These are phyloP conservation scores for Deroptyus accipitrinus DNA, from an alignment of 2,113 vertebrate species.

Conservation along the genomic window DNA sequence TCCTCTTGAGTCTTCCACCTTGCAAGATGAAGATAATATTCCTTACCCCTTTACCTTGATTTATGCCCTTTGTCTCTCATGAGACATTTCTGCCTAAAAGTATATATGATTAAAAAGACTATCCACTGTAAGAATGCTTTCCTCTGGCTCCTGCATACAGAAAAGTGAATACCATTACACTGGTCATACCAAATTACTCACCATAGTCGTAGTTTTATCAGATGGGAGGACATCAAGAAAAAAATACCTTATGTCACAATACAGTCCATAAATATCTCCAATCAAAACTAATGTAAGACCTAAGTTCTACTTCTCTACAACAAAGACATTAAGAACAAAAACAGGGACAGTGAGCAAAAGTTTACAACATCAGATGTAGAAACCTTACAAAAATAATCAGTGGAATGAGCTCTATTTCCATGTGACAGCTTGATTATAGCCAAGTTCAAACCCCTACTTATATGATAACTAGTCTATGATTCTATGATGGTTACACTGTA, in stretches of 20 bases:
- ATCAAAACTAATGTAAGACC: not conserved
- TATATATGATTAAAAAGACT: not conserved
- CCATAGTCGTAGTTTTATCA: not conserved
- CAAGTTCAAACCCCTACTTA: not conserved
- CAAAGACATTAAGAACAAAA: not conserved
- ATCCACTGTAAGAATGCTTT: not conserved
- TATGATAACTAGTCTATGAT: not conserved
- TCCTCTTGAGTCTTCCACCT: not conserved
- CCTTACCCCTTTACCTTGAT: not conserved
- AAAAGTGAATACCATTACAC: not conserved
- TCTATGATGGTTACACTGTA: not conserved
- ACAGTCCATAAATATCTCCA: not conserved
- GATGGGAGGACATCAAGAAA: not conserved
- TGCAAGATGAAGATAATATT: not conserved
- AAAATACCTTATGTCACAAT: not conserved
- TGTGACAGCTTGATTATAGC: fast-evolving
- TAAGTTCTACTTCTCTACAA: not conserved
- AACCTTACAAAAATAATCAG: not conserved
- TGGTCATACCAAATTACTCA: not conserved
- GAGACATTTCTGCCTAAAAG: not conserved
- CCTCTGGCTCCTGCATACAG: not conserved
- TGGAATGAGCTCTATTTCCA: not conserved
- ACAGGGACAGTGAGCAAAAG: not conserved
- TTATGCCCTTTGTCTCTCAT: not conserved
- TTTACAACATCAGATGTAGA: not conserved